These are phyloP conservation scores for Sinhomidia bicolor DNA, from an alignment of 2,888 invertebrate species.

Conservation along the genomic window DNA sequence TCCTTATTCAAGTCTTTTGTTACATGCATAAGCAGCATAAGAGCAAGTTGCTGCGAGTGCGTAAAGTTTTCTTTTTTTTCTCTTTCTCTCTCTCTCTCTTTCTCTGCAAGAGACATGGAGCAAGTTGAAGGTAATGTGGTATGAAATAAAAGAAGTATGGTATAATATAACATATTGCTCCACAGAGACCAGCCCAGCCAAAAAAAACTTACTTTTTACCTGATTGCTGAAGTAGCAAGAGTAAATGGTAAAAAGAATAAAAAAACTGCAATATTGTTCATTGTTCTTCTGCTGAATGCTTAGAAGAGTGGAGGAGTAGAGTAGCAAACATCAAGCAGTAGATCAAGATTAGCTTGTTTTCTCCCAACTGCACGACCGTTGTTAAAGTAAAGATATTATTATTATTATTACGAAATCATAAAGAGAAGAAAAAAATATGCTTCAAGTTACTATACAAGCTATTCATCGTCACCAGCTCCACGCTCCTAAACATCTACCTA, in stretches of 20 bases:
- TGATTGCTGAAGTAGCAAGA: background rate
- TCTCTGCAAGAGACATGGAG: background rate
- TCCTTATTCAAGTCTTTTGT: background rate
- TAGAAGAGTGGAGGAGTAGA: too few relatives aligned
- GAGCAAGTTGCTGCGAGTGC: background rate
- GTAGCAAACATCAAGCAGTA: slow-evolving; percentile 24
- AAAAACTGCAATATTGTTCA: too few relatives aligned
- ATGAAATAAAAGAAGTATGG: background rate
- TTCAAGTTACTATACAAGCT: too few relatives aligned
- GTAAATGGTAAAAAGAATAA: too few relatives aligned
- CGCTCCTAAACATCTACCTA: background rate
- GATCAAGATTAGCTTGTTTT: slow-evolving; percentile 41
- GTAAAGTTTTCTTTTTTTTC: background rate
- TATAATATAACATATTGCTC: slow-evolving; percentile 14
- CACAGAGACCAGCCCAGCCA: background rate
- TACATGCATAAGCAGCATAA: too few relatives aligned
- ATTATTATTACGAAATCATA: background rate
- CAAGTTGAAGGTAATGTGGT: background rate
- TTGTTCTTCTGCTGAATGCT: too few relatives aligned
- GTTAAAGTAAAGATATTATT: background rate
- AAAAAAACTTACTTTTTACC: slow-evolving; percentile 6
- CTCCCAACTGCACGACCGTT: background rate
- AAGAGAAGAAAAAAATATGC: background rate
- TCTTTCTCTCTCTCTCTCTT: too few relatives aligned
- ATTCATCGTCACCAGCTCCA: background rate